Conservation (phyloP, 2,797 vertebrate species). For the Pangasius sanitwongsei region DNA sequence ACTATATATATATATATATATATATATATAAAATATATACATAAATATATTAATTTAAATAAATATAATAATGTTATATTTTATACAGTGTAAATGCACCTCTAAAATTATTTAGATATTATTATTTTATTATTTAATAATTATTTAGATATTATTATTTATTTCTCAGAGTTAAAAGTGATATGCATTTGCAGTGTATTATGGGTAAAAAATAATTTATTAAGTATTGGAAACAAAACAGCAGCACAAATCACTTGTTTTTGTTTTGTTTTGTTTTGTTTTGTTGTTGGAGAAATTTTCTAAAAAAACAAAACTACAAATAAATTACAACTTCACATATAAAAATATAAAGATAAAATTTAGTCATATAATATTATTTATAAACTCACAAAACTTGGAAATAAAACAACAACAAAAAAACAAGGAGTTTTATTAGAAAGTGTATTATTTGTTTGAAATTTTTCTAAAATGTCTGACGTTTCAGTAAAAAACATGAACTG, state of each 20-base stretch:
- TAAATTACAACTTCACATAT: not conserved
- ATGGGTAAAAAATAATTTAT: no score
- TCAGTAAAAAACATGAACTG: not conserved
- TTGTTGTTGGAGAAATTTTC: no score
- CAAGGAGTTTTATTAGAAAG: not conserved
- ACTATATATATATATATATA: no score
- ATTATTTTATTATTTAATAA: not conserved
- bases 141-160: not conserved
- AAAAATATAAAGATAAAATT: not conserved
- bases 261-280: not conserved
- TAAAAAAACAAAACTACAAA: no score
- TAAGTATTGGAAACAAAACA: not conserved
- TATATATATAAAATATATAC: not conserved
- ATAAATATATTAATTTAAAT: no score
- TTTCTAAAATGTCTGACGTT: not conserved
- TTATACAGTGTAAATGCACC: not conserved
- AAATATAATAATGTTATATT: not conserved
- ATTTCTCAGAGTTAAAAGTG: not conserved
- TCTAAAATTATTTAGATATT: not conserved
- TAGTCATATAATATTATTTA: not conserved
- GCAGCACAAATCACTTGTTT: not conserved
- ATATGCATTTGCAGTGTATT: no score
- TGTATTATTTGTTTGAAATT: not conserved
- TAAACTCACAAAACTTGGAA: not conserved
- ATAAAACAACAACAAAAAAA: not conserved